phyloP scores from a whole-genome alignment of 2,797 vertebrate species.

The Poeciliopsis infans region DNA sequence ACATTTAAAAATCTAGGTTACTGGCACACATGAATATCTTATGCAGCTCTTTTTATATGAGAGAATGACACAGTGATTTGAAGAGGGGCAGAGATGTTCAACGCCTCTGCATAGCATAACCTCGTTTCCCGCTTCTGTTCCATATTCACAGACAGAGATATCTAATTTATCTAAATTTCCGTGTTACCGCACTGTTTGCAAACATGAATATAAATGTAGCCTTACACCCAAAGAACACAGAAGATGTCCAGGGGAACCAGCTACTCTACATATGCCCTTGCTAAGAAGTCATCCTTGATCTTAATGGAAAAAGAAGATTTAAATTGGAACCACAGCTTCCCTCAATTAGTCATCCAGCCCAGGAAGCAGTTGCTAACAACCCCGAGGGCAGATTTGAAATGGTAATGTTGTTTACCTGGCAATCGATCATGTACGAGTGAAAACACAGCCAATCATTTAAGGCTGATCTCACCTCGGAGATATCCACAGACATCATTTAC shows the following conservation, averaged over 20 bases:
- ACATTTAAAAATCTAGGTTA: slow-evolving; percentile 76
- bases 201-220: slow-evolving; percentile 11
- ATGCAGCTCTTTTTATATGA: slow-evolving; percentile 64
- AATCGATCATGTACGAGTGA: slow-evolving; percentile 60
- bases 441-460: slow-evolving; percentile 49
- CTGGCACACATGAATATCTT: slow-evolving; percentile 71
- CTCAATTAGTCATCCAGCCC: slow-evolving; percentile 56
- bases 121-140: slow-evolving; percentile 45
- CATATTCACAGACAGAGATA: slow-evolving; percentile 16
- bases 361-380: slow-evolving; percentile 46
- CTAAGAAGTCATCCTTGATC: slow-evolving; percentile 34
- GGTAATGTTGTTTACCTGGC: slow-evolving; percentile 68
- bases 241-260: slow-evolving; percentile 27
- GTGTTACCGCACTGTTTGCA: slow-evolving; percentile 13
- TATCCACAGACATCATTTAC: slow-evolving; percentile 49
- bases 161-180: slow-evolving; percentile 7
- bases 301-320: slow-evolving; percentile 26
- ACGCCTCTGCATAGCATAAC: slow-evolving; percentile 53
- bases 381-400: slow-evolving; percentile 61
- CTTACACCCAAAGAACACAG: background rate
- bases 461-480: slow-evolving; percentile 56
- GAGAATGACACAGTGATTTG: slow-evolving; percentile 70
- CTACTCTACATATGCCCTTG: slow-evolving; percentile 22
- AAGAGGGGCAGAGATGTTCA: slow-evolving; percentile 52
- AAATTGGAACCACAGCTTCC: slow-evolving; percentile 31